A percentile compares a stretch with the other conserved stretches of the same genome.
Evolutionary conservation across 1,140 invertebrate species (phyloP).

Genomic region (Aleiodes sp.): DNA sequence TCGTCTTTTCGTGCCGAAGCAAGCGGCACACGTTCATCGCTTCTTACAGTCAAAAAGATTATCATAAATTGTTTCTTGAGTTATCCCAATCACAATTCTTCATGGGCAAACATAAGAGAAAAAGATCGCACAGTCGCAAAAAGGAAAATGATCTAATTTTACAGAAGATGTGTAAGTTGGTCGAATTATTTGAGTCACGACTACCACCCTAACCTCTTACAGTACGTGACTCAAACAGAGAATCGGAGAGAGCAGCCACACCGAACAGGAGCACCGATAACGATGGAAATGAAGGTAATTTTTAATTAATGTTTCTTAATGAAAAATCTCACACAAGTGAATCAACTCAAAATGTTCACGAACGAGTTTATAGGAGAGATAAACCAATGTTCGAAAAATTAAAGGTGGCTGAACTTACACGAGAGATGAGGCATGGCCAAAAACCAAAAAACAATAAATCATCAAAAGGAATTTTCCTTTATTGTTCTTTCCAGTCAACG

Average conservation of each 20-base stretch:
- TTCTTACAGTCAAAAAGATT: slow-evolving; percentile 2
- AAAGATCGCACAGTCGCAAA: not conserved
- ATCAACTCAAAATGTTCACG: not conserved
- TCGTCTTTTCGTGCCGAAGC: slow-evolving; percentile 1
- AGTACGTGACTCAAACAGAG: not conserved
- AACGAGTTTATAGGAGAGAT: slow-evolving; percentile 7
- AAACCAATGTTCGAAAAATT: not conserved
- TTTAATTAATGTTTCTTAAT: not conserved
- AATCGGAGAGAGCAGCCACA: not conserved
- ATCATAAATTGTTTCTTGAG: not conserved
- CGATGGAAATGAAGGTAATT: not conserved
- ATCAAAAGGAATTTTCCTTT: not conserved
- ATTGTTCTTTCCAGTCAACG: not conserved
- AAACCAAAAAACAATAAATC: not conserved
- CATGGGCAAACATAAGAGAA: slow-evolving; percentile 5
- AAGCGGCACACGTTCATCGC: not conserved
- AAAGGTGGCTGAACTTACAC: not conserved
- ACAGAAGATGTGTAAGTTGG: not conserved
- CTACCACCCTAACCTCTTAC: not conserved
- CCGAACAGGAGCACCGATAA: not conserved
- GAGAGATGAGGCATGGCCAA: not conserved
- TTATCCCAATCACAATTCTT: not conserved
- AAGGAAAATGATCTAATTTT: not conserved
- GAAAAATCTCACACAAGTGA: not conserved
- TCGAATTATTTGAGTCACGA: not conserved